Percentiles rank a stretch among this genome's conserved stretches.
phyloP scores from a whole-genome alignment of 2,113 vertebrate species.

The Ptychochromis oligacanthus region DNA sequence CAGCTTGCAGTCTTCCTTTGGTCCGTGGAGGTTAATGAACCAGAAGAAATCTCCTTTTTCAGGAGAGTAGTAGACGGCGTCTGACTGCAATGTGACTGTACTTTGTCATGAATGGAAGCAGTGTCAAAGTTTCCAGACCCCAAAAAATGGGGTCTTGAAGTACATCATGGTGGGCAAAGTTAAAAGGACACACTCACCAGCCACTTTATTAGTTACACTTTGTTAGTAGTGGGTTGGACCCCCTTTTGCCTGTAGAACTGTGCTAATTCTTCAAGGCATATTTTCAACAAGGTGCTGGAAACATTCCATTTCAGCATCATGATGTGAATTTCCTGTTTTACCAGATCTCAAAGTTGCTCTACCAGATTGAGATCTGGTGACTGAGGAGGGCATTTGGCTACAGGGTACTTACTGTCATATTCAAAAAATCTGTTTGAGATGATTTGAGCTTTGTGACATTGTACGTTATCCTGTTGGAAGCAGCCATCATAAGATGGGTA shows the following conservation, averaged over 20 bases:
- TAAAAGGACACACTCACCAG: not conserved
- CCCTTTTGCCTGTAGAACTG: not conserved
- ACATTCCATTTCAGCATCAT: no score
- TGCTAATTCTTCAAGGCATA: not conserved
- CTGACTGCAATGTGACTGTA: constrained; percentile 11
- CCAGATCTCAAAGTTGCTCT: not conserved
- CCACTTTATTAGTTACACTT: not conserved
- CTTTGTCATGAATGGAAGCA: constrained; percentile 33
- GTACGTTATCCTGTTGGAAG: not conserved
- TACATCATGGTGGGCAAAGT: not conserved
- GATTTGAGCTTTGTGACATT: not conserved
- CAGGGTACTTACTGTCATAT: not conserved
- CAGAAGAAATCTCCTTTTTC: constrained; percentile 43
- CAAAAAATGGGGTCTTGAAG: not conserved
- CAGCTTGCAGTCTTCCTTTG: constrained; percentile 63
- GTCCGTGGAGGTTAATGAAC: constrained; percentile 40
- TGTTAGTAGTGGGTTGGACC: not conserved
- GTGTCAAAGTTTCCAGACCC: not conserved
- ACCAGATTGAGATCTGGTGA: not conserved
- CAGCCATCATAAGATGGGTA: not conserved
- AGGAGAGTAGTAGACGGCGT: not conserved
- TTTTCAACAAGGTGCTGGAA: not conserved
- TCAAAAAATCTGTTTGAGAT: not conserved
- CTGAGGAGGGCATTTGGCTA: not conserved
- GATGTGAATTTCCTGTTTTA: not conserved